phyloP scores from a whole-genome alignment of 2,797 vertebrate species.

The Threskiornis aethiopicus region DNA sequence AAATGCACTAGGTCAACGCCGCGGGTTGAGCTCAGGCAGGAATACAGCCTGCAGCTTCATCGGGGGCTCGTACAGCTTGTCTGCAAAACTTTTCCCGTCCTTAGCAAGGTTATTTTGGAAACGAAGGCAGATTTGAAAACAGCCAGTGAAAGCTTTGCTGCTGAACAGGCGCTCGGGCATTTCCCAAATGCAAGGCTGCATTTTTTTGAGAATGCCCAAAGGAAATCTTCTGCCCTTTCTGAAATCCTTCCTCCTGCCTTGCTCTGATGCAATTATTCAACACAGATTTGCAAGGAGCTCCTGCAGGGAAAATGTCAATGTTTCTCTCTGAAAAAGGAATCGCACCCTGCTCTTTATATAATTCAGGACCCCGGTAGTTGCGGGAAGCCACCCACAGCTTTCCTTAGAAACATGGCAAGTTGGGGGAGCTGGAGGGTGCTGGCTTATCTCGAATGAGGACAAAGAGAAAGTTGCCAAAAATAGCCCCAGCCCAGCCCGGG shows the following conservation, averaged over 20 bases:
- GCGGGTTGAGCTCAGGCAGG: background rate
- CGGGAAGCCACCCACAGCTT: slow-evolving; percentile 40
- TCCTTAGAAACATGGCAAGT: background rate
- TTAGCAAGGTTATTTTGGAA: background rate
- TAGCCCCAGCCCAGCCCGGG: background rate
- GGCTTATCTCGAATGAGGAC: background rate
- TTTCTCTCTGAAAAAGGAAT: background rate
- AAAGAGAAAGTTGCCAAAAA: background rate
- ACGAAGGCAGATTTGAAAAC: background rate
- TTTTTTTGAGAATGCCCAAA: slow-evolving; percentile 2
- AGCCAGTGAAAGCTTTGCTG: background rate
- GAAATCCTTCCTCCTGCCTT: background rate
- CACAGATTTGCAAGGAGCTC: background rate
- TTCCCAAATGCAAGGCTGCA: background rate
- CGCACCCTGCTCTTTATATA: background rate
- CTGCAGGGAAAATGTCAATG: background rate
- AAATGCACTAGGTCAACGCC: rapidly evolving
- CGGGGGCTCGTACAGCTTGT: background rate
- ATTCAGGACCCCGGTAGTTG: background rate
- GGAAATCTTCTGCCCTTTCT: slow-evolving; percentile 25
- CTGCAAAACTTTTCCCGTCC: background rate
- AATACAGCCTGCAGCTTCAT: background rate
- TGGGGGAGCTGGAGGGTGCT: background rate
- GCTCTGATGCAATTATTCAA: background rate
- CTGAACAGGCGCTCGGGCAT: background rate